phyloP scores from a whole-genome alignment of 2,888 invertebrate genomes.

The Plebejus anna region DNA sequence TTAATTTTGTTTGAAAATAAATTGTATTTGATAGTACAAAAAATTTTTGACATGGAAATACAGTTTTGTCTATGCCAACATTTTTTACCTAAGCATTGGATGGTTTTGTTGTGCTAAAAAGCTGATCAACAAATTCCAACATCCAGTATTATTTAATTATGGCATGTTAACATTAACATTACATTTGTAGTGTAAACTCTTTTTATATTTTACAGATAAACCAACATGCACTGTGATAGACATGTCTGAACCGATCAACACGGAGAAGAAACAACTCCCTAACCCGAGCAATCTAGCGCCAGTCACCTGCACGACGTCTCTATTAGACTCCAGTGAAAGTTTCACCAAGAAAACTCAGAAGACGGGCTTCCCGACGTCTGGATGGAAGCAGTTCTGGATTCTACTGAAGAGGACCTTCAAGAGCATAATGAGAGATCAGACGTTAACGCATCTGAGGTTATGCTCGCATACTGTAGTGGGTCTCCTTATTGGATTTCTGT shows the following conservation, averaged over 20 bases:
- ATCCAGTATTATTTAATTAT: too few species aligned
- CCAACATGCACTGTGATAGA: slow-evolving; percentile 76
- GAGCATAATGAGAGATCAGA: slow-evolving; percentile 91
- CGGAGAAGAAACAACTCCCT: slow-evolving; percentile 60
- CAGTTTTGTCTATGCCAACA: too few species aligned
- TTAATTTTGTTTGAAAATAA: background rate
- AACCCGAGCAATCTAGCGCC: slow-evolving; percentile 66
- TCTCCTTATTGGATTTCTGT: slow-evolving; percentile 94
- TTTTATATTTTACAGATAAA: slow-evolving; percentile 63
- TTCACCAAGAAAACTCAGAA: slow-evolving; percentile 83
- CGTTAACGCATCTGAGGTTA: slow-evolving; percentile 92
- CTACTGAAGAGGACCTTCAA: slow-evolving; percentile 90
- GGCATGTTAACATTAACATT: too few species aligned
- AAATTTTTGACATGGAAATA: too few species aligned
- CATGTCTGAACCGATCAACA: slow-evolving; percentile 67
- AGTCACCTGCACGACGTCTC: slow-evolving; percentile 85
- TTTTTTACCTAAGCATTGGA: too few species aligned
- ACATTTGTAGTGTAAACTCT: background rate
- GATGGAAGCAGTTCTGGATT: slow-evolving; percentile 92
- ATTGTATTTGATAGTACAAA: too few species aligned
- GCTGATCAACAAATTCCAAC: too few species aligned
- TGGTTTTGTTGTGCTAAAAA: too few species aligned
- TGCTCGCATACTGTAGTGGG: slow-evolving; percentile 94
- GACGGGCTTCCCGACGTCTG: slow-evolving; percentile 89
- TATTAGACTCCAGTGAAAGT: slow-evolving; percentile 86